Evolutionary conservation across 2,888 invertebrate species (phyloP), one percentile per base, ranked within the genome.

Genomic region (Cephonodes hylas): DNA sequence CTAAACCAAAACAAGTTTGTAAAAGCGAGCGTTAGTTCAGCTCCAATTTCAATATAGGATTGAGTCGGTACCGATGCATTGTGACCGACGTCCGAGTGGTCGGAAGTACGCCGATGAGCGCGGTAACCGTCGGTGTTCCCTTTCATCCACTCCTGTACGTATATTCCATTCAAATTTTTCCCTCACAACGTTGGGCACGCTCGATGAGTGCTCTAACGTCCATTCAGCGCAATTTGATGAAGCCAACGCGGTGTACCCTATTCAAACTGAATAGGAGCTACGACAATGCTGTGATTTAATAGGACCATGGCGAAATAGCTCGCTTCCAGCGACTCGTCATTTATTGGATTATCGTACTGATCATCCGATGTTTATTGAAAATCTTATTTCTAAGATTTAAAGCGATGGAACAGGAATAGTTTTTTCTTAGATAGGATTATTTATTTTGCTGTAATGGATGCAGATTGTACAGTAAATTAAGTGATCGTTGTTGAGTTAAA

Each of bases 161-260:
- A 83, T 85, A 85, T 85, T 83, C 89, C 84, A 92, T 92, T 91
- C 90, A 91, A 89, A 91, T 91, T 92, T 92, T 92, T 91, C 89
- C 90, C 91, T 83, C 82, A 79, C 75, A 78, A 75, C 80, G 74
- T 69, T 71, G 77, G 77, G 80, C 76, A 83, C 83, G 85, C 80
- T 85, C 86, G 80, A 88, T 80, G 87, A 90, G 91, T 86, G 85
- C 88, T 87, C 88, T 86, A 86, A 84, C 88, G 86, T 81, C 84
- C 87, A 85, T 88, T 91, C 86, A 88, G 76, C 88, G 89, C 90
- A 89, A 91, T 91, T 92, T 89, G 89, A 89, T 89, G 89, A 88
- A 89, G 88, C 90, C 81, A 84, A 77, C 77, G 79, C 81, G 79
- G 78, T 84, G 84, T 80, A 75, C 79, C 78, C 86, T 74, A 86